A percentile compares a stretch with the other conserved stretches of the same genome.
Evolutionary conservation across 2,113 vertebrate genomes (phyloP).

Genomic region (pig (Sus scrofa)): DNA sequence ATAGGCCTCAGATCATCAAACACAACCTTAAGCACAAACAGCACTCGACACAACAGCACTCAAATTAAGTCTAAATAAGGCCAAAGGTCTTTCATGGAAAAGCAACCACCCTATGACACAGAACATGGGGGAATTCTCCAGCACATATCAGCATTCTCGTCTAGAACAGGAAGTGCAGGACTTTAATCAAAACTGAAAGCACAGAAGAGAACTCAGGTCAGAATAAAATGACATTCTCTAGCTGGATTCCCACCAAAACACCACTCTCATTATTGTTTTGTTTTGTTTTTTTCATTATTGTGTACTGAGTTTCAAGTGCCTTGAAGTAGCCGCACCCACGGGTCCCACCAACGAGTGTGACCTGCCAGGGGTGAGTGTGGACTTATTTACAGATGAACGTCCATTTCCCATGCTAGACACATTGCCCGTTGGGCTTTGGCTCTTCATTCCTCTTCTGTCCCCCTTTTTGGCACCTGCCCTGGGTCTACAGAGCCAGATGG

Average conservation of each 20-base stretch:
- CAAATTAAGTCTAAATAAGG: neutral
- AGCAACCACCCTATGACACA: neutral
- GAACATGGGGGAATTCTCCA: slow-evolving; percentile 30
- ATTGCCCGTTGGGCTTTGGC: neutral
- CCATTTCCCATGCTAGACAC: neutral
- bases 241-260: neutral
- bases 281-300: too few relatives aligned
- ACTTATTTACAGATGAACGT: neutral
- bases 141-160: neutral
- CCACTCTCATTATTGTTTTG: neutral
- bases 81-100: neutral
- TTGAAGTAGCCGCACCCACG: neutral
- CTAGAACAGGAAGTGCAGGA: slow-evolving; percentile 47
- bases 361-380: accelerated
- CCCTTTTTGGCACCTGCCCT: accelerated
- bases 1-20: neutral
- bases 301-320: neutral
- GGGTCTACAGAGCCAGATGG: neutral
- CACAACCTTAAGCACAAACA: neutral
- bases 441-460: neutral
- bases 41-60: neutral
- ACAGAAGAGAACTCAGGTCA: slow-evolving; percentile 10
- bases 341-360: neutral
- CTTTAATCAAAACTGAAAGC: slow-evolving; percentile 62
- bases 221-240: slow-evolving; percentile 36